Conservation (phyloP, 2,888 invertebrate species). For the Sepiola atlantica region DNA sequence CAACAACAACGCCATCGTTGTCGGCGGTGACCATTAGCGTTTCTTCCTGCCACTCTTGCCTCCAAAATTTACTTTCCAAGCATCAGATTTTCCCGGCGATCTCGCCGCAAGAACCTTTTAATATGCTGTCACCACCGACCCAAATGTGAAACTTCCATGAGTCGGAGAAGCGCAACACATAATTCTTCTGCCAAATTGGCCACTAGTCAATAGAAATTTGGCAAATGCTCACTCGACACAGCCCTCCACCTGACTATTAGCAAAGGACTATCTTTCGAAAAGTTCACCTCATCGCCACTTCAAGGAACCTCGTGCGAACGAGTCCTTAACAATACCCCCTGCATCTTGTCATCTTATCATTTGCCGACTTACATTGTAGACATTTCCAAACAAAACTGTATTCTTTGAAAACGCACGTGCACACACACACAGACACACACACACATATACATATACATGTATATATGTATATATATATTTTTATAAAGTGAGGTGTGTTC, state of each 20-base stretch:
- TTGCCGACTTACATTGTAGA: neutral
- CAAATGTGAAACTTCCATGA: neutral
- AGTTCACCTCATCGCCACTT: neutral
- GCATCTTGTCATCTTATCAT: neutral
- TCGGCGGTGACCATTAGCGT: neutral
- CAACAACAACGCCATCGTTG: neutral
- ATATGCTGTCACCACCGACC: slow-evolving; percentile 32
- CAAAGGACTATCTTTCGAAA: neutral
- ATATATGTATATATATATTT: neutral
- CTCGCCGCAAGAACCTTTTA: slow-evolving; percentile 21
- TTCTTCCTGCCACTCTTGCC: neutral
- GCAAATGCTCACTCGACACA: neutral
- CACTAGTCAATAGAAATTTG: slow-evolving; percentile 32
- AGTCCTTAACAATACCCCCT: neutral
- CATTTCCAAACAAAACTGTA: neutral
- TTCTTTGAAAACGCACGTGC: neutral
- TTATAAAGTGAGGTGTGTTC: no score
- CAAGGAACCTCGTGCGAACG: neutral
- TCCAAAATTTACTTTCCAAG: neutral
- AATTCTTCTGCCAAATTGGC: slow-evolving; percentile 2
- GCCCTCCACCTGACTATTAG: neutral
- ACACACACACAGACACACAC: no score
- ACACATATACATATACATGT: no score
- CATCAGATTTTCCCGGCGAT: neutral
- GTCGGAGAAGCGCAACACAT: slow-evolving; percentile 32